These are phyloP conservation scores for Zaprionus ornatus DNA, from an alignment of 1,140 invertebrate genomes.

Conservation along the genomic window DNA sequence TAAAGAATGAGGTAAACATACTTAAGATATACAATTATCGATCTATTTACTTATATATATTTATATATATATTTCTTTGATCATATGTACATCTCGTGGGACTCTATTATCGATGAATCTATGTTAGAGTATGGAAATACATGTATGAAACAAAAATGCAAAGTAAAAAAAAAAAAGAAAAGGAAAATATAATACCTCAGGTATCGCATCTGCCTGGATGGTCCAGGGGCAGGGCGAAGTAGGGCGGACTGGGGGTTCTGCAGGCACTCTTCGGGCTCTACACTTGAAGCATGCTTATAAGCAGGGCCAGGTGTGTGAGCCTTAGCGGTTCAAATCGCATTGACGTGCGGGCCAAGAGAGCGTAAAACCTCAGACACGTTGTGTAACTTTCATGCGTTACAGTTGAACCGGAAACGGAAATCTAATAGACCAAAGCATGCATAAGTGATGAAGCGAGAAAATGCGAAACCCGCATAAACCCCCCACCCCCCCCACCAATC, in stretches of 20 bases:
- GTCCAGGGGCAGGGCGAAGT: background rate
- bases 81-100: background rate
- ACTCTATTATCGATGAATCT: background rate
- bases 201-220: background rate
- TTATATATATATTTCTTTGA: background rate
- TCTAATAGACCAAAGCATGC: slow-evolving; percentile 80
- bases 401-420: slow-evolving; percentile 78
- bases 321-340: slow-evolving; percentile 71
- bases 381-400: slow-evolving; percentile 68
- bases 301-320: slow-evolving; percentile 63
- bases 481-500: background rate
- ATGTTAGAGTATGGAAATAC: slow-evolving; percentile 18
- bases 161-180: background rate
- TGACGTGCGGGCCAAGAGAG: slow-evolving; percentile 71
- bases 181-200: background rate
- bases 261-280: slow-evolving; percentile 16
- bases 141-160: slow-evolving; percentile 20
- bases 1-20: background rate
- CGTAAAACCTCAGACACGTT: slow-evolving; percentile 78
- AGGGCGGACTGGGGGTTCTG: background rate
- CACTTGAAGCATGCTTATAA: slow-evolving; percentile 37
- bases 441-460: slow-evolving; percentile 80
- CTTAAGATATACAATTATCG: background rate
- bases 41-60: no score
- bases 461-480: slow-evolving; percentile 11